Evolutionary conservation across 2,888 invertebrate species (phyloP).

Genomic region (Labia minor): DNA sequence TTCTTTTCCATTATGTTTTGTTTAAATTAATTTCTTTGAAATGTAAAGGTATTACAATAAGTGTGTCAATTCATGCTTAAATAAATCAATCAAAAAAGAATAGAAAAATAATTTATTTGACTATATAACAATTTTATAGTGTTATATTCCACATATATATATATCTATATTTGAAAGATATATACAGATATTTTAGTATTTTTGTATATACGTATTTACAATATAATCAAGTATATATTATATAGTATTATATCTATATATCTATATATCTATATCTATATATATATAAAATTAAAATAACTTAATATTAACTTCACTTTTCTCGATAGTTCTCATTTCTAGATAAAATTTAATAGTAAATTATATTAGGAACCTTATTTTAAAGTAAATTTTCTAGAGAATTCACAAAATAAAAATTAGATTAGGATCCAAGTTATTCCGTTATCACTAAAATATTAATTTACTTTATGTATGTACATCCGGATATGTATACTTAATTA

Average conservation of each 20-base stretch:
- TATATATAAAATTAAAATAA: neutral
- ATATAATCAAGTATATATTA: neutral
- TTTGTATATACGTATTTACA: neutral
- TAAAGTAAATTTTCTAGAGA: neutral
- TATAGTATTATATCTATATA: too few relatives aligned
- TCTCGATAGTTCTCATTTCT: neutral
- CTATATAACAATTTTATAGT: neutral
- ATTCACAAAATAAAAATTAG: neutral
- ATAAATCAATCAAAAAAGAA: too few relatives aligned
- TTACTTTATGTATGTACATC: too few relatives aligned
- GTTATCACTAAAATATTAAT: neutral
- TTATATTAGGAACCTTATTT: neutral
- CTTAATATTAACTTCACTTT: neutral
- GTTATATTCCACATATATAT: too few relatives aligned
- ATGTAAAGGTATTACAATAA: too few relatives aligned
- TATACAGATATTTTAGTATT: too few relatives aligned
- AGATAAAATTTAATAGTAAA: neutral
- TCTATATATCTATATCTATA: too few relatives aligned
- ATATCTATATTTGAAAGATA: too few relatives aligned
- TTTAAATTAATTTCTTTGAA: too few relatives aligned
- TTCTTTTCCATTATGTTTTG: too few relatives aligned
- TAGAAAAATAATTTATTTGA: neutral
- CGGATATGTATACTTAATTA: too few relatives aligned
- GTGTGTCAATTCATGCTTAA: too few relatives aligned
- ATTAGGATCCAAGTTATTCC: neutral